Percentiles rank a stretch among this genome's conserved stretches.
phyloP scores from a whole-genome alignment of 2,797 vertebrate genomes.

The Myotis daubentonii region DNA sequence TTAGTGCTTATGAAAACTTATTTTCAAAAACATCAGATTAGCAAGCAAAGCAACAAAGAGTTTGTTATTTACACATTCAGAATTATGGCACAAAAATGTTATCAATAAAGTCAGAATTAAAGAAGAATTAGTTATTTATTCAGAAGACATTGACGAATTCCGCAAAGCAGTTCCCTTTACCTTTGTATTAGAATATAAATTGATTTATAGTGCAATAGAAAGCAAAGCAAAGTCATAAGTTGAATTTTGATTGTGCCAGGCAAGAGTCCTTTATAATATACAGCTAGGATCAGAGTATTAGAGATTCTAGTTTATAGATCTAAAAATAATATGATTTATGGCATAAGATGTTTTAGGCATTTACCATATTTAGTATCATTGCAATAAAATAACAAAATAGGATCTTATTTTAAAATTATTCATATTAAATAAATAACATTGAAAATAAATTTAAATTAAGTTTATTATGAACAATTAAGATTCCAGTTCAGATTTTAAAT shows the following conservation, averaged over 20 bases:
- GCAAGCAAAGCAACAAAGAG: constrained; percentile 44
- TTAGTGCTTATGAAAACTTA: constrained; percentile 44
- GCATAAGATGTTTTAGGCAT: constrained; percentile 22
- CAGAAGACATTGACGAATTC: constrained; percentile 16
- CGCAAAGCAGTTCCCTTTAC: constrained; percentile 24
- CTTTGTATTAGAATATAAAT: constrained; percentile 31
- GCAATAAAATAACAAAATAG: background rate
- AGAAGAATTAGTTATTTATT: constrained; percentile 53
- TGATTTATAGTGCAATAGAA: constrained; percentile 22
- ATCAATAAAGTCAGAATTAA: constrained; percentile 7
- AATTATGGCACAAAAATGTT: constrained; percentile 31
- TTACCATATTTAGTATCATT: background rate
- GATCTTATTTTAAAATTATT: constrained; percentile 3
- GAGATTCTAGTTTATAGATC: constrained; percentile 7
- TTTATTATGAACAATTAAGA: constrained; percentile 29
- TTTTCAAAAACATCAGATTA: constrained; percentile 64
- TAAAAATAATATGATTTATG: constrained; percentile 49
- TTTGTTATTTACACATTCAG: constrained; percentile 52
- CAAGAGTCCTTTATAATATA: constrained; percentile 18
- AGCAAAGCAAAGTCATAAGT: constrained; percentile 35
- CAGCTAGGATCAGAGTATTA: background rate
- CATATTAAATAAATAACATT: constrained; percentile 42
- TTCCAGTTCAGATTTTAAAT: constrained; percentile 51
- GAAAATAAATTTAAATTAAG: constrained; percentile 48
- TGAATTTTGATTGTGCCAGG: constrained; percentile 48